phyloP scores from a whole-genome alignment of 2,888 invertebrate species.

The Melieria omissa region DNA sequence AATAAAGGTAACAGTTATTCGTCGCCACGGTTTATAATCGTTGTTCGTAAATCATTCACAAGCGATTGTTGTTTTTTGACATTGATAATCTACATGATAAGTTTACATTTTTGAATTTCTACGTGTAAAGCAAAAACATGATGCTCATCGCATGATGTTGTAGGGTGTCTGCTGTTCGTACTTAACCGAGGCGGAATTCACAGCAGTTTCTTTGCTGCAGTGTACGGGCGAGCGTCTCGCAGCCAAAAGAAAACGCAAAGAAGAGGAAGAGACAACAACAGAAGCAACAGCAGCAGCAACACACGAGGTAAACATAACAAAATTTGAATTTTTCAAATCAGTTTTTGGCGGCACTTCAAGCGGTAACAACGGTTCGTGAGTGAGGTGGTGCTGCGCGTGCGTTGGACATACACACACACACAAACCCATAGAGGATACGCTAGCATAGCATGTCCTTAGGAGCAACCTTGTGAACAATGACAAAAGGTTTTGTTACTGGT shows the following conservation, averaged over 20 bases:
- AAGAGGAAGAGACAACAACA: conserved; percentile 19
- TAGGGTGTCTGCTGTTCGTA: no score
- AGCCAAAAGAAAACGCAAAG: conserved; percentile 23
- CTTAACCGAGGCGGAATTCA: no score
- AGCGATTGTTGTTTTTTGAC: no score
- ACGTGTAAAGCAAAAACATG: no score
- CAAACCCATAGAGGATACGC: not conserved
- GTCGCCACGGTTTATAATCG: no score
- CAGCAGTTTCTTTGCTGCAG: no score
- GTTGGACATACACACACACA: conserved; percentile 14
- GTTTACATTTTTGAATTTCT: no score
- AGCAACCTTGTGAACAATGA: not conserved
- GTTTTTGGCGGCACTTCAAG: conserved; percentile 64
- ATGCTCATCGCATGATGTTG: no score
- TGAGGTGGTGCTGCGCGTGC: conserved; percentile 11
- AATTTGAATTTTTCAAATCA: conserved; percentile 58
- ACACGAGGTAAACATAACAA: conserved; percentile 15
- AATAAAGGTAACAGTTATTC: no score
- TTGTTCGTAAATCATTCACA: no score
- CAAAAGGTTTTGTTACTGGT: not conserved
- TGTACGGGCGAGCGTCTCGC: conserved; percentile 11
- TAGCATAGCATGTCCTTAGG: not conserved
- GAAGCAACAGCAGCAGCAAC: conserved; percentile 3
- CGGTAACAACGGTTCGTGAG: conserved; percentile 40
- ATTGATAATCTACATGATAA: no score